These are phyloP conservation scores for Thunnus maccoyii DNA, from an alignment of 2,113 vertebrate species.

Conservation along the genomic window DNA sequence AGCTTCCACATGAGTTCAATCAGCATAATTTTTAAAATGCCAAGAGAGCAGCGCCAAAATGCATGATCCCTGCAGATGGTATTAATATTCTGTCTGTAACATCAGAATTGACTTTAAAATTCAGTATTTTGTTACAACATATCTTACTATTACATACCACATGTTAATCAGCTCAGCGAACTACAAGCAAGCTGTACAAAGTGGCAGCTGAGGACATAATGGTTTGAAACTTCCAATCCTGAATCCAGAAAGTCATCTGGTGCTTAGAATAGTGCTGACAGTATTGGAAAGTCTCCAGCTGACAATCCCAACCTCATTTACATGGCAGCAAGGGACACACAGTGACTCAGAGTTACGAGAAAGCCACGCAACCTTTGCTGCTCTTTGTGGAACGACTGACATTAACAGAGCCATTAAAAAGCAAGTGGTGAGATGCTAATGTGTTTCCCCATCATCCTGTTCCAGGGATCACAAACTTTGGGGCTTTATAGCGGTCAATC, in stretches of 20 bases:
- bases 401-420: conserved; percentile 59
- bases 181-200: background rate
- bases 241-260: background rate
- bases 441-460: conserved; percentile 12
- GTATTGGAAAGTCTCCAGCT: conserved; percentile 15
- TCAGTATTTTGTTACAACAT: background rate
- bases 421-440: conserved; percentile 49
- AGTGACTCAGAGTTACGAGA: conserved; percentile 72
- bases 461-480: conserved; percentile 23
- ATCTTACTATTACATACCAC: background rate
- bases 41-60: background rate
- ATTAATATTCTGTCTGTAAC: background rate
- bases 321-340: conserved; percentile 1
- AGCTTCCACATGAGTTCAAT: background rate
- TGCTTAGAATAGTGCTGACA: conserved; percentile 5
- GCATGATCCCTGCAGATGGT: background rate
- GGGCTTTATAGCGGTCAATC: conserved; percentile 41
- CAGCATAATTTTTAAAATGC: background rate
- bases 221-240: conserved; percentile 8
- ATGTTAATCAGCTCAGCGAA: conserved; percentile 13
- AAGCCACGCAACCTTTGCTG: background rate
- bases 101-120: background rate
- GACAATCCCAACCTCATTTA: background rate
- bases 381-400: conserved; percentile 44
- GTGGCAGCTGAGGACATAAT: background rate